Conservation (phyloP, 2,797 vertebrate genomes). For the Sciurus carolinensis region DNA sequence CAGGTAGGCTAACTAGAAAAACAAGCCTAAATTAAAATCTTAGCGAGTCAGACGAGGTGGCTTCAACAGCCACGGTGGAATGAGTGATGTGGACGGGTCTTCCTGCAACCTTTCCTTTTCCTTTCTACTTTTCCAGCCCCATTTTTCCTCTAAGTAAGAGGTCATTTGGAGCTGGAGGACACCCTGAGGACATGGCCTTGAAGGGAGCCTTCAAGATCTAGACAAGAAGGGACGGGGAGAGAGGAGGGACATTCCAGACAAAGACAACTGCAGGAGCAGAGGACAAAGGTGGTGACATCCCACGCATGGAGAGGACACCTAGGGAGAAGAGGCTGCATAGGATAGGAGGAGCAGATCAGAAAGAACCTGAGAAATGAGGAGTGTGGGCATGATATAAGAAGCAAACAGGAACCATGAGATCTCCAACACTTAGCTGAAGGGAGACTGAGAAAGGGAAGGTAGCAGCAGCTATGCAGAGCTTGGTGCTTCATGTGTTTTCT, state of each 20-base stretch:
- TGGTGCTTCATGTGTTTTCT: background rate
- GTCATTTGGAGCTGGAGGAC: background rate
- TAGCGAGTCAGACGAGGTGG: background rate
- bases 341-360: background rate
- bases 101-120: background rate
- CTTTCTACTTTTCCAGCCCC: background rate
- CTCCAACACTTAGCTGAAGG: too few species aligned
- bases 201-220: background rate
- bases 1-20: rapidly evolving
- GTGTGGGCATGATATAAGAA: background rate
- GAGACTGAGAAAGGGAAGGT: background rate
- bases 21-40: background rate
- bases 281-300: background rate
- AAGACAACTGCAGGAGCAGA: background rate
- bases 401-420: background rate
- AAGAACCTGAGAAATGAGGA: background rate
- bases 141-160: background rate
- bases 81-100: background rate
- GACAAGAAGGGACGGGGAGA: background rate
- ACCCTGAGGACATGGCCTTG: background rate
- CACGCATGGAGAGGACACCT: too few species aligned
- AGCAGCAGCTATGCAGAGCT: too few species aligned
- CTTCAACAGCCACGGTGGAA: background rate
- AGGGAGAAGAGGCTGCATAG: background rate
- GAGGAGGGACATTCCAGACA: background rate